Evolutionary conservation across 2,113 vertebrate genomes (phyloP).

Genomic region (Cyanistes caeruleus): DNA sequence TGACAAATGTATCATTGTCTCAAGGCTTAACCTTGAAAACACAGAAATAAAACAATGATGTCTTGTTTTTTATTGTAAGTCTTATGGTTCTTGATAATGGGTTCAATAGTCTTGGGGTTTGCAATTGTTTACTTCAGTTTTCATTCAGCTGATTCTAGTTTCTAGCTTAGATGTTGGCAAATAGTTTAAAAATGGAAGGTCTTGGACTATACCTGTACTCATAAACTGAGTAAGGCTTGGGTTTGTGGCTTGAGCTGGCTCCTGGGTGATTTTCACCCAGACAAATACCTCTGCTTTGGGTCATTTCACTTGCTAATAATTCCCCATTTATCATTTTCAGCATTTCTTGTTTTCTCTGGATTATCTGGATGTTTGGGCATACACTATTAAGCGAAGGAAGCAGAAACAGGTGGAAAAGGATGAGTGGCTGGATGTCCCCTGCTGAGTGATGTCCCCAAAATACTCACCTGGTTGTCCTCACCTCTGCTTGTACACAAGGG

Average conservation of each 20-base stretch:
- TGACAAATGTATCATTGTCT: neutral
- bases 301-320: neutral
- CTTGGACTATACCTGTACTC: neutral
- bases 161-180: neutral
- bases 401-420: neutral
- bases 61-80: neutral
- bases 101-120: neutral
- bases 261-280: neutral
- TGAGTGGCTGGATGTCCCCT: rapidly evolving
- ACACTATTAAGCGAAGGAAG: neutral
- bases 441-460: rapidly evolving
- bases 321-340: neutral
- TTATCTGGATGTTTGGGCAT: neutral
- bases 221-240: neutral
- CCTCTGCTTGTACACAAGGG: neutral
- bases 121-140: neutral
- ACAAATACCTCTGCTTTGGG: neutral
- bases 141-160: neutral
- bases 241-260: neutral
- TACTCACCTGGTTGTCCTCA: neutral
- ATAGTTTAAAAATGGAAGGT: neutral
- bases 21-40: neutral
- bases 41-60: neutral
- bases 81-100: neutral
- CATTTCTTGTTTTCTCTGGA: neutral